These are phyloP conservation scores for Wiebesia pumilae DNA, from an alignment of 1,140 invertebrate species.

Conservation along the genomic window DNA sequence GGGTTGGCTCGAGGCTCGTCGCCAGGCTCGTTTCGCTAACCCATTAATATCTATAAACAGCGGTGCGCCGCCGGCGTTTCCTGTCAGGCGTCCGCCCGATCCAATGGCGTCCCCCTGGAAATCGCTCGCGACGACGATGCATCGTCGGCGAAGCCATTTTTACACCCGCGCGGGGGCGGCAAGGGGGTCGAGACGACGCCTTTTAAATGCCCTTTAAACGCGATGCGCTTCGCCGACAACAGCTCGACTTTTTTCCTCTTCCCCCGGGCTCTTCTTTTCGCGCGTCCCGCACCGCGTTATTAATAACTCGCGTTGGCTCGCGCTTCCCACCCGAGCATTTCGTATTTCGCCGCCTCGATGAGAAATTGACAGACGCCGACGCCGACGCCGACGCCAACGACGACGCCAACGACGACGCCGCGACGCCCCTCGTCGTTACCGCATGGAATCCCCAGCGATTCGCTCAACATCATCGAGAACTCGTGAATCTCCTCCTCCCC, in stretches of 20 bases:
- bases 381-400: neutral
- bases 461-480: neutral
- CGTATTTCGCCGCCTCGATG: neutral
- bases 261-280: neutral
- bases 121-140: neutral
- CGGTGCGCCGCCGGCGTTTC: neutral
- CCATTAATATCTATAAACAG: neutral
- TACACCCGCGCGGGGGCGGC: neutral
- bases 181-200: neutral
- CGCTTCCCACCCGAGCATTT: neutral
- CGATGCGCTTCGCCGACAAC: neutral
- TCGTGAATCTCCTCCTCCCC: neutral
- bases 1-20: neutral
- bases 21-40: neutral
- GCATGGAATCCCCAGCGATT: neutral
- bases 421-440: neutral
- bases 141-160: neutral
- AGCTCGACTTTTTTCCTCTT: neutral
- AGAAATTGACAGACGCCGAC: neutral
- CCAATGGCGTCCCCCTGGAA: neutral
- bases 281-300: neutral
- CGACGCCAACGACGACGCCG: too few relatives aligned
- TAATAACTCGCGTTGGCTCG: constrained; percentile 10
- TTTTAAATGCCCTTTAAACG: constrained; percentile 44
- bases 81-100: neutral